Base-by-base conservation (phyloP, 2,888 invertebrate genomes). In the Cheilosia urbana region DNA sequence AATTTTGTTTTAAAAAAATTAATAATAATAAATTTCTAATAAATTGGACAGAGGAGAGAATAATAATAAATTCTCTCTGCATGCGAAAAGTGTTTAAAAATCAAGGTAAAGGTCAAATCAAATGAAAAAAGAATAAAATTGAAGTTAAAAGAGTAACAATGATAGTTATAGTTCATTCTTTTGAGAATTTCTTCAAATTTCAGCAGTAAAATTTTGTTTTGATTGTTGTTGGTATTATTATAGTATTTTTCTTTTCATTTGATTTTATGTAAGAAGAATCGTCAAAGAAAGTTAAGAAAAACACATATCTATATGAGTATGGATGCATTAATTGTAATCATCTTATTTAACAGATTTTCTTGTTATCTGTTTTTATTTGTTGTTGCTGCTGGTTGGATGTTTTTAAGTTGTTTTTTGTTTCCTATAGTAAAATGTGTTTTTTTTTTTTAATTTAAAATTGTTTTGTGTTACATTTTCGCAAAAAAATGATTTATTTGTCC, bases 401-500 rank as follows among this genome's bases (percentile, higher is more conserved):
- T 47, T 45, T 78, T 71, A 78, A 72, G 42, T 60, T 65, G 55
- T 80, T 73, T 45, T 49, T 45, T 49, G 53, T 77, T 55, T 66
- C 63, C 85, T 85, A 84, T 62, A 81, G 65, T 81, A 76, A 85
- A 76, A 84, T 80, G 84, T 80, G 37, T 81, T 47, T 47, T 76
- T 76, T 69, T 58, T 75, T 66, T 51, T 82, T 83, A 45, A 53
- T 79, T 84, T 75, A 60, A 66, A 65, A 69, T 68, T 57, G 51
- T 79, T 76, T 55, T 63, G 58, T 80, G 68, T 81, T 51, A 77
- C 63, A 77, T 77, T 63, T 65, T 58, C 40, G 58, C 51, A 49
- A 27, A 76, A 78, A 73, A 80, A 84, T 87, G 83, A 77, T 90
- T 94, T 96, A 96, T 94, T 96, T 96, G 93, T 96, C 96, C 94